Evolutionary conservation across 2,113 vertebrate species (phyloP).

Genomic region (Lanius ludovicianus): DNA sequence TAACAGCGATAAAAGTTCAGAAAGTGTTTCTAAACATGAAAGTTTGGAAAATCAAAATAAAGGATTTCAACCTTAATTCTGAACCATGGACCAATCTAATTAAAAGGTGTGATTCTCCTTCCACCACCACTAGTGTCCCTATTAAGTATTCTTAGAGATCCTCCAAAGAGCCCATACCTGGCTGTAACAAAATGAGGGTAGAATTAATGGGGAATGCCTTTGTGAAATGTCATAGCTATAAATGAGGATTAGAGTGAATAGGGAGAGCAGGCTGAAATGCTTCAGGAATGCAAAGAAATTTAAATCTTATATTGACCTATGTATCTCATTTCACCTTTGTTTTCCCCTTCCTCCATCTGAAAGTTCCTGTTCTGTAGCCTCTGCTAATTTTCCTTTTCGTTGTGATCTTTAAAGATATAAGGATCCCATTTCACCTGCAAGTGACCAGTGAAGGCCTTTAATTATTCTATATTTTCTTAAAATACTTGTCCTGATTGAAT

Average conservation of each 20-base stretch:
- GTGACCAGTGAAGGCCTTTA: neutral
- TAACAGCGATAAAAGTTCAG: neutral
- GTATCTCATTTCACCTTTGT: neutral
- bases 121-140: neutral
- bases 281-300: neutral
- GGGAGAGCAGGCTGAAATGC: neutral
- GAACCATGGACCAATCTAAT: neutral
- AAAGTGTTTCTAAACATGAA: neutral
- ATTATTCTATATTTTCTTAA: neutral
- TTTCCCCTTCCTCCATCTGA: neutral
- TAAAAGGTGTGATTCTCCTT: neutral
- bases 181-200: neutral
- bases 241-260: neutral
- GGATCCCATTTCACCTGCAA: neutral
- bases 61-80: neutral
- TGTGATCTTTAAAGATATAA: neutral
- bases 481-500: neutral
- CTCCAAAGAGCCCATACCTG: neutral
- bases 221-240: neutral
- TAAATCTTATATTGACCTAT: neutral
- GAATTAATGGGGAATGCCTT: neutral
- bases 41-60: neutral
- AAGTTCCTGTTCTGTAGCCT: neutral
- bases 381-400: neutral
- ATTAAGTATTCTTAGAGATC: neutral